A percentile compares a stretch with the other conserved stretches of the same genome.
These are phyloP conservation scores for Platyrinchus mystaceus DNA, from an alignment of 2,797 vertebrate species.

Conservation along the genomic window DNA sequence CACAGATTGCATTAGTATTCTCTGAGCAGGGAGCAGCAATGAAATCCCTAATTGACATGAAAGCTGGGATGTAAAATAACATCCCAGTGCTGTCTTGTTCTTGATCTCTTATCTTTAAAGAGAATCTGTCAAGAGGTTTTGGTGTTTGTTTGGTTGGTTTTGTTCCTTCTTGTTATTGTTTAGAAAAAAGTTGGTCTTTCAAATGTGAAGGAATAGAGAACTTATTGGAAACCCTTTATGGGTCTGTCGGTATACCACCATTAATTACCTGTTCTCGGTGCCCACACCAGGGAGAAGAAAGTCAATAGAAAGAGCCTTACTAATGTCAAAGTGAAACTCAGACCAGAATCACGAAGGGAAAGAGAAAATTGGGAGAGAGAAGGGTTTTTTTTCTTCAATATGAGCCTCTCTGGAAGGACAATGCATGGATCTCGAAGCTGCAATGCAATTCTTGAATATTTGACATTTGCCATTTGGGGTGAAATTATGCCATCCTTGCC, in stretches of 20 bases:
- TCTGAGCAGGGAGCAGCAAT: conserved; percentile 7
- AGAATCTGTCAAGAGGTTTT: neutral
- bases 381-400: accelerated
- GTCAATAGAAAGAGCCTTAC: neutral
- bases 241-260: neutral
- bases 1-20: neutral
- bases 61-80: conserved; percentile 6
- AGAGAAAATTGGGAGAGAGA: neutral
- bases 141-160: neutral
- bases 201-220: neutral
- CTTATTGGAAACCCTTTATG: neutral
- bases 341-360: neutral
- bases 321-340: neutral
- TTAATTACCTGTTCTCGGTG: conserved; percentile 18
- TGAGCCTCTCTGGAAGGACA: neutral
- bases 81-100: neutral
- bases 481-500: neutral
- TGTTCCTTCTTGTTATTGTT: neutral
- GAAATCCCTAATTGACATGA: neutral
- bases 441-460: neutral
- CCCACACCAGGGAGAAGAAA: neutral
- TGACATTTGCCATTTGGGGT: neutral
- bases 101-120: conserved; percentile 27
- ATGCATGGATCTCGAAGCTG: neutral
- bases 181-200: neutral